Evolutionary conservation across 2,888 invertebrate genomes (phyloP), one percentile per base, ranked within the genome.

Genomic region (Carterocephalus palaemon): DNA sequence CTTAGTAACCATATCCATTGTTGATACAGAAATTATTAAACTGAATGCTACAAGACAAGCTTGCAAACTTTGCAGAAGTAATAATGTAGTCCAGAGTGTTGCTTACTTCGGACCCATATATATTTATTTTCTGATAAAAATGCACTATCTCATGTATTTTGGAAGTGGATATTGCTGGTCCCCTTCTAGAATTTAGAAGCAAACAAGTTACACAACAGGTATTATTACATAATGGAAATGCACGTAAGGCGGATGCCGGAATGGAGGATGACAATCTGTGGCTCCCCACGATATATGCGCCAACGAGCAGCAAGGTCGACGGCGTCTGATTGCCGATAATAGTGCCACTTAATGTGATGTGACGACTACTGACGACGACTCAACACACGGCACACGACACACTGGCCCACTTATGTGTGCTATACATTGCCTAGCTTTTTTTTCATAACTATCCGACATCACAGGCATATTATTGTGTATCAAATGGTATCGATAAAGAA

Each of bases 241-340:
- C 79, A 78, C 56, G 56, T 75, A 75, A 79, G 76, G 75, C 79
- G 83, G 83, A 83, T 82, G 81, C 71, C 72, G 69, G 75, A 70
- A 72, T 77, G 77, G 72, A 83, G 75, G 75, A 80, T 75, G 78
- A 67, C 79, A 81, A 82, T 81, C 81, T 78, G 76, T 70, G 68
- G 62, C 76, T 78, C 84, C 84, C 86, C 79, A 78, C 84, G 79
- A 78, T 77, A 76, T 75, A 67, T 62, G 71, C 74, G 69, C 70
- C 82, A 85, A 85, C 80, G 72, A 84, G 84, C 78, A 60, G 68
- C 84, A 85, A 85, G 85, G 86, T 82, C 85, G 75, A 57, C n/a
- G 42, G 34, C 61, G 70, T 65, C 75, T 84, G 84, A 86, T 86
- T 85, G 84, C 67, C 71, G 64, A 78, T 84, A 84, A 84, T 81